Base-by-base conservation (phyloP, 2,113 vertebrate genomes). In the Tamias sibiricus region DNA sequence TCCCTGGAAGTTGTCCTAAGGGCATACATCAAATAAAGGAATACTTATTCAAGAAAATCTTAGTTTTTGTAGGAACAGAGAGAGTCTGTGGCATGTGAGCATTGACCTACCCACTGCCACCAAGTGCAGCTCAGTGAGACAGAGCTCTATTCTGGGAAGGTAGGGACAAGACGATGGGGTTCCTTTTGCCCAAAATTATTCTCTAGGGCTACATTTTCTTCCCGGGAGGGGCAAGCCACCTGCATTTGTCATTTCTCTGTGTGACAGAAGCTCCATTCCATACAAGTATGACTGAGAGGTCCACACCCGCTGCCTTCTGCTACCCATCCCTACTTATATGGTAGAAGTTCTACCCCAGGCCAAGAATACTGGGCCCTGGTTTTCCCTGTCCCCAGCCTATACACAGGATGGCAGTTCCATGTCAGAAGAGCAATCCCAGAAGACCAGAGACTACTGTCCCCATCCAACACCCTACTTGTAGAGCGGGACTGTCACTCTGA, bases 21-120 rank as follows among this genome's bases (percentile, higher is more conserved):
- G 75, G 54, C 6, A 24, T 30, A 66, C 30, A 26, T 74, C 74
- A 94, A 81, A 54, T 79, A 32, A 37, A 62, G 62, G 79, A 91
- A 92, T 22, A 57, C 9, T 71, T 69, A 75, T 16, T 93, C 20
- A 81, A 90, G 90, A 90, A 95, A 83, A 90, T 91, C 47, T 64
- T 83, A 84, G 24, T 75, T 92, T 95, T 37, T 14, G 4, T 64
- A 82, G 91, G 64, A 85, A 84, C 1, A 71, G 32, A 14, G 68
- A 66, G 28, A 69, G 1, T 26, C 79, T 81, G 11, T 47, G 66
- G 19, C 30, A 35, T 95, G 37, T 69, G 74, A 90, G 71, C 47
- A 68, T 7, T 4, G 8, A 22, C 26, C 6, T 40, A 2, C 1
- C 47, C 32, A 2, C 12, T 30, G 9, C 6, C 19, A 24, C 1